Base-by-base conservation (phyloP, 1,140 invertebrate species). In the Papilio aristodemus region DNA sequence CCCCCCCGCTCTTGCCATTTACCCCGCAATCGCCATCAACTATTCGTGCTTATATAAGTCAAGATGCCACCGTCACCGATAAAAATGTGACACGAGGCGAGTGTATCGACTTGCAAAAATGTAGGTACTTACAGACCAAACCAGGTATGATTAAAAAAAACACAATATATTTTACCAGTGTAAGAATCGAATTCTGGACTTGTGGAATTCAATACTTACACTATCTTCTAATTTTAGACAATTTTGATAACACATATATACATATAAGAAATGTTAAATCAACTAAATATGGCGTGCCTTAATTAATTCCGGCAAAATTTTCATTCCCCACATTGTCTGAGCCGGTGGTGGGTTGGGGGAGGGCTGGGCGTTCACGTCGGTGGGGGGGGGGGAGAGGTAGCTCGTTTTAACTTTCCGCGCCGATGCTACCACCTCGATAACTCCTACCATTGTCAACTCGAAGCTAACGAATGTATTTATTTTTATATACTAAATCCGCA, bases 381-480 rank as follows among this genome's bases (percentile, higher is more conserved):
- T 6, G 69, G 54, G 57, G 54, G 41, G 32, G 63, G 43, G 13
- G 60, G 70, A 64, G 68, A 73, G 71, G 70, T 57, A 57, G 72
- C 64, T 74, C 80, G 80, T 81, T 85, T 85, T 85, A 82, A 84
- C 83, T 84, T 85, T 84, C 76, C 80, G 83, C 80, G 46, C 73
- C 69, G 74, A 27, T 79, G 78, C 63, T 66, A 46, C 72, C 37
- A 67, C 22, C 58, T 41, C 39, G 37, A 50, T 22, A 38, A 13
- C 69, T 62, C 39, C 71, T 83, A 85, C 77, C 38, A 73, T 54
- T 68, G 73, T 64, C 19, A 5, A 41, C 19, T 32, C 13, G 14
- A 36, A 59, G 9, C 17, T 59, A 27, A 58, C 25, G 13, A n/a
- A 1, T 1, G 25, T 27, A 27, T 13, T 32, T 32, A 32, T 32